Conservation (phyloP, 1,140 invertebrate species). For the Leptinotarsa lineolata region DNA sequence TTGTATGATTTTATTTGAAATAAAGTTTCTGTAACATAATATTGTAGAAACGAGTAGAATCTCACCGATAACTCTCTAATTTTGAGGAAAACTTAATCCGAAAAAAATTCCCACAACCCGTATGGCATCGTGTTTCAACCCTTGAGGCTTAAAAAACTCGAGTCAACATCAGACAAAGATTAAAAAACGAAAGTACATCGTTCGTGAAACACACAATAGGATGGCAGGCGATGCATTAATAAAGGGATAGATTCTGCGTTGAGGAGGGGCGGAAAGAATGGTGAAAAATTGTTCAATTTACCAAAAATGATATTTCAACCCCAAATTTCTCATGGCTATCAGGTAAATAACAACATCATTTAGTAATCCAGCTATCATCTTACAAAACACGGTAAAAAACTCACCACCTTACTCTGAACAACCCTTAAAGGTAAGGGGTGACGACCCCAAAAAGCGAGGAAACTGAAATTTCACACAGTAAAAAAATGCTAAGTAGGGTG, state of each 20-base stretch:
- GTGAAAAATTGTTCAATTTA: constrained; percentile 46
- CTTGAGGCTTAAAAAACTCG: constrained; percentile 33
- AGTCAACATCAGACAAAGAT: constrained; percentile 32
- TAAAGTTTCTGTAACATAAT: no score
- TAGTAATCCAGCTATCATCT: constrained; percentile 44
- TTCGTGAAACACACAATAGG: constrained; percentile 21
- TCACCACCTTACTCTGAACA: constrained; percentile 32
- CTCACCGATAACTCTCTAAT: neutral
- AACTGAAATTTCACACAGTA: constrained; percentile 46
- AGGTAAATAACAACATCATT: constrained; percentile 37
- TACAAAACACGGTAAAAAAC: constrained; percentile 42
- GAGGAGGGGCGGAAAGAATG: constrained; percentile 13
- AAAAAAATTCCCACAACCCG: constrained; percentile 26
- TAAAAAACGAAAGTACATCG: constrained; percentile 30
- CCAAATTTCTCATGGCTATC: constrained; percentile 42
- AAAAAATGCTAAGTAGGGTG: constrained; percentile 32
- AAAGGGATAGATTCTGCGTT: constrained; percentile 28
- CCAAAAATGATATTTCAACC: constrained; percentile 35
- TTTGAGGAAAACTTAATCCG: neutral
- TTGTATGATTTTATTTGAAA: no score
- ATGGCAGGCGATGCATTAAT: constrained; percentile 32
- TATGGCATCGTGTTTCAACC: constrained; percentile 25
- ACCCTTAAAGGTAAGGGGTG: constrained; percentile 37
- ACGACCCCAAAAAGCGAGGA: constrained; percentile 35
- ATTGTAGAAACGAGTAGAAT: neutral